Evolutionary conservation across 2,888 invertebrate genomes (phyloP).

Genomic region (Agrypnus murinus): DNA sequence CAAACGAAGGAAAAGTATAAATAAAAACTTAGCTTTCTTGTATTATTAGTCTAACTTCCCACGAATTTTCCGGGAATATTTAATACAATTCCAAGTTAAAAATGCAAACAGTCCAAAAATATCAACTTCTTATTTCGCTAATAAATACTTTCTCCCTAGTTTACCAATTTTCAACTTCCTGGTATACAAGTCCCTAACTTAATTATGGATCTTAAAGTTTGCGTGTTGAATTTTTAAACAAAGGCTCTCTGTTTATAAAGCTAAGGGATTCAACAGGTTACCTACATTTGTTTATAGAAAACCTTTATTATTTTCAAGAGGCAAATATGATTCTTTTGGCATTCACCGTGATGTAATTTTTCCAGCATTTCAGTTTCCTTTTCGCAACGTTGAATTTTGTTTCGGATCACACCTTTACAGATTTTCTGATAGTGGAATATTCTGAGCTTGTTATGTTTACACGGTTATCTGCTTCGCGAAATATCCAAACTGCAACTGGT

Average conservation of each 20-base stretch:
- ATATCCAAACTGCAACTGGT: too few relatives aligned
- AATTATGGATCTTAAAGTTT: conserved; percentile 15
- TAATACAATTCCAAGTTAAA: neutral
- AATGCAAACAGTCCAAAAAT: neutral
- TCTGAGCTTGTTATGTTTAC: conserved; percentile 17
- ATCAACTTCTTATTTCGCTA: neutral
- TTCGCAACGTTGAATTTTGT: conserved; percentile 8
- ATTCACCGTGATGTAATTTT: too few relatives aligned
- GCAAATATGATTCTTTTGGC: too few relatives aligned
- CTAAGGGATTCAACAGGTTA: conserved; percentile 16
- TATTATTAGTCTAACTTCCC: neutral
- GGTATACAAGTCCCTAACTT: conserved; percentile 9
- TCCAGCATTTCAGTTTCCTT: too few relatives aligned
- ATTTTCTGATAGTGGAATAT: neutral
- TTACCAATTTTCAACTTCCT: conserved; percentile 10
- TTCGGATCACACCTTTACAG: conserved; percentile 2
- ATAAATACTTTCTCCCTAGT: conserved; percentile 19
- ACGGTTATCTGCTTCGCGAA: conserved; percentile 5
- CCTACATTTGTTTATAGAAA: neutral
- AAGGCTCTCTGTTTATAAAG: neutral
- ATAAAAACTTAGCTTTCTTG: neutral
- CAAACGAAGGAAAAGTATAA: neutral
- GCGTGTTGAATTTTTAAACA: conserved; percentile 17
- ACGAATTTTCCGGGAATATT: neutral
- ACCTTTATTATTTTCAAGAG: too few relatives aligned